phyloP scores from a whole-genome alignment of 2,888 invertebrate genomes.

The Alloscopus bannaensis region DNA sequence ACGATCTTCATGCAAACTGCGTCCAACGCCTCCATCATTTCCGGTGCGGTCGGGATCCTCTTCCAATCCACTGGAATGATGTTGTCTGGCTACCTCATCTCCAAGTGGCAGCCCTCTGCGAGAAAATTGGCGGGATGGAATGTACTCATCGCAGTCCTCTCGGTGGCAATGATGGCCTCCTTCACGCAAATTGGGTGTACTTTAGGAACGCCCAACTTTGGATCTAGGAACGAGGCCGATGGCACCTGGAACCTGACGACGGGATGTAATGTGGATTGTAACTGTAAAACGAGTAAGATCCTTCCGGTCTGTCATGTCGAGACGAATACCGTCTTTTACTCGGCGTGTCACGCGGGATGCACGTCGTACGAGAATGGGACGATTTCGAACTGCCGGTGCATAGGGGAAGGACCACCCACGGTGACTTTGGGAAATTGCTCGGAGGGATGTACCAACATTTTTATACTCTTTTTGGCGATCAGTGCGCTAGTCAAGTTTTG shows the following conservation, averaged over 20 bases:
- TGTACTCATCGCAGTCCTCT: conserved; percentile 79
- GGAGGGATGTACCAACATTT: conserved; percentile 78
- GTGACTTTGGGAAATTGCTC: conserved; percentile 78
- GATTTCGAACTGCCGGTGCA: conserved; percentile 75
- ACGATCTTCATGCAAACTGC: conserved; percentile 83
- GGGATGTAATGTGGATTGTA: conserved; percentile 80
- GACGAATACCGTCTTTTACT: conserved; percentile 81
- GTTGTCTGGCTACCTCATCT: conserved; percentile 79
- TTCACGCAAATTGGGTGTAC: conserved; percentile 71
- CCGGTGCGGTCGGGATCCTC: conserved; percentile 78
- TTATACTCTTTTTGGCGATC: conserved; percentile 74
- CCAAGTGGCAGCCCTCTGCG: conserved; percentile 80
- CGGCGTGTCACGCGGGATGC: conserved; percentile 86
- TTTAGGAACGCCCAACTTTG: conserved; percentile 66
- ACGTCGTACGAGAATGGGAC: conserved; percentile 75
- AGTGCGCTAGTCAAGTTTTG: conserved; percentile 78
- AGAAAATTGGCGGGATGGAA: conserved; percentile 78
- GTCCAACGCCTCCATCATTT: conserved; percentile 81
- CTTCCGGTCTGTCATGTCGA: conserved; percentile 81
- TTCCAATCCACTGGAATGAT: conserved; percentile 81
- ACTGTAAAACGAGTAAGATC: conserved; percentile 79
- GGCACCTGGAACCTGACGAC: conserved; percentile 76
- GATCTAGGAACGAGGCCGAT: conserved; percentile 29
- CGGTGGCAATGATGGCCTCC: conserved; percentile 77
- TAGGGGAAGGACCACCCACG: conserved; percentile 73